Base-by-base conservation (phyloP, 2,797 vertebrate species). In the Diplodus sargus region DNA sequence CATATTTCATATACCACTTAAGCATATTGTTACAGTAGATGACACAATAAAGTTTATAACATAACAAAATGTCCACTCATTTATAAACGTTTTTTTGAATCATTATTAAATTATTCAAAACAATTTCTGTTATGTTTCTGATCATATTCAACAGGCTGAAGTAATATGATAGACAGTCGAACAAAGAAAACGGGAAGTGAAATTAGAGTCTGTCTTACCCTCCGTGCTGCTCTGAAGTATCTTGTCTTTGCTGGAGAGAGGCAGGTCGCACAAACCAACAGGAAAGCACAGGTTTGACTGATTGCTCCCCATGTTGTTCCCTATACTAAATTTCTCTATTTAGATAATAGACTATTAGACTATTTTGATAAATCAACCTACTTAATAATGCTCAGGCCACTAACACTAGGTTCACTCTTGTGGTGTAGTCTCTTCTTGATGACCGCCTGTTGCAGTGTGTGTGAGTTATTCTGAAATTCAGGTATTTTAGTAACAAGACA, bases 251-350 rank as follows among this genome's bases (percentile, higher is more conserved):
- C 9, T 83, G 73, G 45, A 66, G 18, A 64, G 34, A 52, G 73
- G 64, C 18, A 79, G 5, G 17, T 5, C 47, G 17, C 54, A 30
- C 20, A 74, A 51, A 69, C 5, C 64, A 15, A 30, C 76, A 3
- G 70, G 45, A 34, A 57, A 52, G 52, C 18, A 48, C 45, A 11
- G 2, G 30, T 57, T 48, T 2, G 83, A 94, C 83, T 90, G 89
- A 1, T 81, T 85, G 47, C 88, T 93, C n/a, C 94, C 94, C 93
- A 95, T 95, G 3, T 18, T 84, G 61, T 49, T 42, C 60, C 18
- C 9, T 20, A 5, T 18, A 9, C 4, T 76, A 49, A 65, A 20
- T 30, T 1, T 9, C 2, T 59, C 45, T 18, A 0, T 23, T 25
- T 2, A 3, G 45, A 30, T 4, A 42, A 12, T 3, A 0, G 25